These are phyloP conservation scores for Bos indicus DNA, from an alignment of 2,113 vertebrate species.

Conservation along the genomic window DNA sequence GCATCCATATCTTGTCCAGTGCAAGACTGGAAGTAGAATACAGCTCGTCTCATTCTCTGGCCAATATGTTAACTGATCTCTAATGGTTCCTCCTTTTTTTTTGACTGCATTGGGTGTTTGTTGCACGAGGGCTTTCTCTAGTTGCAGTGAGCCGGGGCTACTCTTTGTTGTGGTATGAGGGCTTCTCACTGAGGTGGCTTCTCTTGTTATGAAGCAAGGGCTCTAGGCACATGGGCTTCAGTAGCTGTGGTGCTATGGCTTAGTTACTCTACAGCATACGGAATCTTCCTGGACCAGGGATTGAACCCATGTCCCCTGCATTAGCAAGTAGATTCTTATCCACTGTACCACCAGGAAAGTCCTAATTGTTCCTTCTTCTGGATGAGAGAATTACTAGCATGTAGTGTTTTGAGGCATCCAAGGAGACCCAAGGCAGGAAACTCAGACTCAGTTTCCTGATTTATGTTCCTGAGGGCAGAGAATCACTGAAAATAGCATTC, in stretches of 20 bases:
- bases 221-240: not conserved
- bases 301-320: not conserved
- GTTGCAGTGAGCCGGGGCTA: not conserved
- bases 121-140: not conserved
- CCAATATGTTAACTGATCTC: not conserved
- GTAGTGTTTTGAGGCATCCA: not conserved
- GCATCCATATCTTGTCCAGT: not conserved
- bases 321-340: not conserved
- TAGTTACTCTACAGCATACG: not conserved
- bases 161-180: not conserved
- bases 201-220: not conserved
- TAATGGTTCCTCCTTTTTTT: not conserved
- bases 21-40: not conserved
- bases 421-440: not conserved
- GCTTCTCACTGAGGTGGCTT: not conserved
- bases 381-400: not conserved
- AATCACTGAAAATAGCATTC: constrained; percentile 11
- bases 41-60: not conserved
- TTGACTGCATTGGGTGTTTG: not conserved
- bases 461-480: not conserved
- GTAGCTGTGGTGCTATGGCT: not conserved
- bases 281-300: not conserved
- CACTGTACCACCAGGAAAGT: not conserved
- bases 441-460: not conserved
- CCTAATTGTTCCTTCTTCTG: not conserved